Evolutionary conservation across 2,797 vertebrate species (phyloP), one percentile per base, ranked within the genome.

Genomic region (Gallinago solitaria): DNA sequence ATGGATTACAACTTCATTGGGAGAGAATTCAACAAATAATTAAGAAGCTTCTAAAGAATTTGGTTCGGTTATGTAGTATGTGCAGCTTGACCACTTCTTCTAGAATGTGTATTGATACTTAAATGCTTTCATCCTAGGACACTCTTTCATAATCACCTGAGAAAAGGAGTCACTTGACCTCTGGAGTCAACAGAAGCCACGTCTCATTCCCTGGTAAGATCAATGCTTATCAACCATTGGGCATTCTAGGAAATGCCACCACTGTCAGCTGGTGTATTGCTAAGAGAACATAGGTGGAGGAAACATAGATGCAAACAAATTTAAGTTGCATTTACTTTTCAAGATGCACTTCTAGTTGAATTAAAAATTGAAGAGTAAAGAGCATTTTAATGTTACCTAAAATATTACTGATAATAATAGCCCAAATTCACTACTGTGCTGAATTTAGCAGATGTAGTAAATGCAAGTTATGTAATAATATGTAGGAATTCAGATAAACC

Each of bases 401-500:
- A 65, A 28, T 65, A 76, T 59, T 63, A 67, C 28, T 63, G 30
- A 48, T 61, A 7, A 4, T 60, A 86, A 53, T 24, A 89, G 18
- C 7, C 35, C 56, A 88, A 75, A 91, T 17, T 87, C 60, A 74
- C 10, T 61, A 18, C 30, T 47, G 13, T 64, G 33, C 6, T 64
- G 25, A 82, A 90, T 64, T 89, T 51, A 73, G 8, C 12, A 71
- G 37, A 50, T 65, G 12, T 5, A 82, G 47, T 77, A 33, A 73
- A 89, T 82, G 39, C 54, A 89, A 87, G 12, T 88, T 78, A 53
- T 65, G 24, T 47, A 83, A 87, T 71, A 93, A 87, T 61, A 53
- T 32, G 32, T 83, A 87, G 87, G 64, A 83, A 95, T 84, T 90
- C 85, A 89, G 59, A 85, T 90, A 93, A 78, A 88, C 80, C 17